Percentiles rank a stretch among this genome's conserved stretches.
Conservation (phyloP, 2,113 vertebrate species). For the Mesitornis unicolor region DNA sequence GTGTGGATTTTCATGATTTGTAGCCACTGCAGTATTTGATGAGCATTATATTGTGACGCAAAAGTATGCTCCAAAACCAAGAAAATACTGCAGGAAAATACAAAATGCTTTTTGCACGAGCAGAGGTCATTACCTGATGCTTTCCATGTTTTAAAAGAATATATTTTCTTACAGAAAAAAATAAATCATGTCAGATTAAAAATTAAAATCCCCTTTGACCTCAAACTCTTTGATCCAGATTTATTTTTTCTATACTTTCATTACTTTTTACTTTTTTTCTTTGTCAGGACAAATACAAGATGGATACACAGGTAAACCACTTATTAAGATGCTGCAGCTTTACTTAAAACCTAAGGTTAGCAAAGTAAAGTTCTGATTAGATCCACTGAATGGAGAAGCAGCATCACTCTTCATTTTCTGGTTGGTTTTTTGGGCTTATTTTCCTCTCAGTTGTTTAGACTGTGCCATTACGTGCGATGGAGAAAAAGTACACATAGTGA, state of each 20-base stretch:
- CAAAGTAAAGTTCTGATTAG: neutral
- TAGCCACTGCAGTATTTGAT: neutral
- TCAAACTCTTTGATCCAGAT: neutral
- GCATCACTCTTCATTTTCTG: neutral
- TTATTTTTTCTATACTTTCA: neutral
- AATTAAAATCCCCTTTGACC: neutral
- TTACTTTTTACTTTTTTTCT: neutral
- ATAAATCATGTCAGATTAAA: neutral
- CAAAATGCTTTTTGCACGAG: neutral
- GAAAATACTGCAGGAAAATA: neutral
- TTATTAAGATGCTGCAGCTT: neutral
- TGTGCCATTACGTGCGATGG: neutral
- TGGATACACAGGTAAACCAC: neutral
- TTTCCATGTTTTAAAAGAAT: neutral
- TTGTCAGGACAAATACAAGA: neutral
- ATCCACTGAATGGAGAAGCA: neutral
- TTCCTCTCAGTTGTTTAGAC: neutral
- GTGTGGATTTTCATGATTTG: neutral
- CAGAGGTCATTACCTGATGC: neutral
- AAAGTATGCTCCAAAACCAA: neutral
- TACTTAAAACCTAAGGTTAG: neutral
- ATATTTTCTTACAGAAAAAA: neutral
- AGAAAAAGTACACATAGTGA: neutral
- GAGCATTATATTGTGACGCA: neutral
- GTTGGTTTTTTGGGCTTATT: neutral